phyloP scores from a whole-genome alignment of 2,797 vertebrate species.

The Xerus rutilus region DNA sequence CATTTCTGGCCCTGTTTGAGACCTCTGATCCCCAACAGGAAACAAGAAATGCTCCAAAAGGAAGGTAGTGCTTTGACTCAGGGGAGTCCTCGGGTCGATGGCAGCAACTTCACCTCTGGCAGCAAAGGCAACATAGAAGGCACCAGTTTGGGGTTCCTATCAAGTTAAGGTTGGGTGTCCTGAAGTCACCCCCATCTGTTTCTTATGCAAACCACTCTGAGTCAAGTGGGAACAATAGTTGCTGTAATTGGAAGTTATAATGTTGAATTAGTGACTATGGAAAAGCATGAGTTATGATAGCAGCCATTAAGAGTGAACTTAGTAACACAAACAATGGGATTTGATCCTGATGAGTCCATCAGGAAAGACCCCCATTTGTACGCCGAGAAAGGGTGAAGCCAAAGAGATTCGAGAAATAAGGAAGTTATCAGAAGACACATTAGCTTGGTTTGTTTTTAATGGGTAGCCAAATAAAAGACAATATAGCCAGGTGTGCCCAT shows the following conservation, averaged over 20 bases:
- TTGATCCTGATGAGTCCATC: background rate
- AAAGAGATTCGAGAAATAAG: background rate
- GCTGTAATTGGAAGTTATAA: background rate
- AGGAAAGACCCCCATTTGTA: background rate
- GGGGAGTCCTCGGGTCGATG: background rate
- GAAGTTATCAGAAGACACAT: background rate
- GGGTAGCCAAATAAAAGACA: background rate
- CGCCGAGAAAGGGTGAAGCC: background rate
- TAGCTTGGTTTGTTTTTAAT: background rate
- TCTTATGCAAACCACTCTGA: background rate
- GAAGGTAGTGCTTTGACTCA: background rate
- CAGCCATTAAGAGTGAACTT: background rate
- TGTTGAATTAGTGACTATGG: background rate
- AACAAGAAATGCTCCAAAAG: background rate
- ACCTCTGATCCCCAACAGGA: background rate
- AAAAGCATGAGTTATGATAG: background rate
- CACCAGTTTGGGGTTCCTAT: rapidly evolving
- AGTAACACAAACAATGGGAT: background rate
- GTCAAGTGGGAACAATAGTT: background rate
- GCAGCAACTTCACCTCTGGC: background rate
- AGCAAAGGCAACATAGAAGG: background rate
- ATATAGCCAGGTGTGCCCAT: background rate
- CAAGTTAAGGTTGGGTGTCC: background rate
- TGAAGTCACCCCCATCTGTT: too few species aligned
- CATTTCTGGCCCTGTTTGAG: background rate